These are phyloP conservation scores for Elachura formosa DNA, from an alignment of 2,113 vertebrate species.

Conservation along the genomic window DNA sequence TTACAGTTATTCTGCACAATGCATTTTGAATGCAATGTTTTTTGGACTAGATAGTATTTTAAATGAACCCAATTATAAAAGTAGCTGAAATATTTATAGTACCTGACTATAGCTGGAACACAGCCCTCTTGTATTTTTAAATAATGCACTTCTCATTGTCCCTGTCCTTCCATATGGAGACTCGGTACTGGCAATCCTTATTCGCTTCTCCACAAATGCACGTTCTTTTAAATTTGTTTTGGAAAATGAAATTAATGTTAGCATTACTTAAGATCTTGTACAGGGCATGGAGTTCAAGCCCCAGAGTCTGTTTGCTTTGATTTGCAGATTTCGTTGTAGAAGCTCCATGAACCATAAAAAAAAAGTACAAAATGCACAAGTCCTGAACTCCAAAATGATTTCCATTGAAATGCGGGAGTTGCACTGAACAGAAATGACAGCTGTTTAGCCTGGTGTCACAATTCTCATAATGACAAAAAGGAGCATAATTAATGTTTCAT, in stretches of 20 bases:
- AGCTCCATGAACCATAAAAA: not conserved
- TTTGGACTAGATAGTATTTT: not conserved
- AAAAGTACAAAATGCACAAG: not conserved
- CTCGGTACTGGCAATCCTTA: not conserved
- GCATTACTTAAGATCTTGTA: not conserved
- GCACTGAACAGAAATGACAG: not conserved
- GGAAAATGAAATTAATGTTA: not conserved
- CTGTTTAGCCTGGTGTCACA: not conserved
- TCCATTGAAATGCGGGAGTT: not conserved
- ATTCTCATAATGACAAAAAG: not conserved
- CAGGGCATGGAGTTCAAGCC: not conserved
- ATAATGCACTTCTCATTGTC: not conserved
- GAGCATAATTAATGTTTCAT: not conserved
- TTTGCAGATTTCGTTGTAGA: not conserved
- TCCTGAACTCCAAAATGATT: not conserved
- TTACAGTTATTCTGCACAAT: not conserved
- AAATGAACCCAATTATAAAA: slow-evolving; percentile 27
- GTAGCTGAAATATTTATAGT: slow-evolving; percentile 18
- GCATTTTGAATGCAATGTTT: not conserved
- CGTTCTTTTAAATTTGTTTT: not conserved
- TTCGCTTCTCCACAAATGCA: not conserved
- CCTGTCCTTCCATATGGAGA: not conserved
- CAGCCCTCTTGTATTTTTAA: not conserved
- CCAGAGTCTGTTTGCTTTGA: not conserved
- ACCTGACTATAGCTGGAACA: not conserved